Evolutionary conservation across 2,888 invertebrate genomes (phyloP), one percentile per base, ranked within the genome.

Genomic region (Phrixothrix hirtus): DNA sequence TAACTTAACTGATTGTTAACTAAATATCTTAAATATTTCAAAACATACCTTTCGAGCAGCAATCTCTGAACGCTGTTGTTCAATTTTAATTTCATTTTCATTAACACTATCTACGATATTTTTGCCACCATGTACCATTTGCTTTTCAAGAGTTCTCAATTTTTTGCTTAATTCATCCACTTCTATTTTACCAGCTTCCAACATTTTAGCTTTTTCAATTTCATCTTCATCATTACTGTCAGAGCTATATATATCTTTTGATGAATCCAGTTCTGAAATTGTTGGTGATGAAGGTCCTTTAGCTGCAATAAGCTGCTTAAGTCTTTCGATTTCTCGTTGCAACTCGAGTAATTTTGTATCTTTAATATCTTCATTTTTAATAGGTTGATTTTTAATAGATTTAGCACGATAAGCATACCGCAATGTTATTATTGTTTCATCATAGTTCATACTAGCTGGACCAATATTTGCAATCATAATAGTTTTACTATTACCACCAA

Each of bases 401-500:
- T 99, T 99, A 9, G 99, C 99, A 34, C 98, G 81, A 73, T 93
- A 95, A 1, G 98, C 95, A 77, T 99, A 97, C 27, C 96, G 82
- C 57, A 98, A 79, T n/a, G 98, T 98, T 21, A 95, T 95, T 63
- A 97, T 79, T 1, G 95, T 95, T 78, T 98, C 99, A 69, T 99
- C 99, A 77, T 93, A 97, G 79, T 99, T 99, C 78, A 93, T 95
- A 62, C 89, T 89, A 12, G 98, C 97, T 15, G 99, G 99, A 0
- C 98, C 98, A 69, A 99, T 90, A 75, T 97, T 98, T 6, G 99
- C 99, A 44, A 99, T 93, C 98, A 99, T 99, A 45, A 99, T 93
- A 1, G 99, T 99, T 77, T 95, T 95, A 32, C 98, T 95, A 80
- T 98, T 98, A 6, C 99, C 99, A 47, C 99, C 99, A 34, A 99